Percentiles rank a stretch among this genome's conserved stretches.
phyloP scores from a whole-genome alignment of 2,113 vertebrate species.

The Aptenodytes forsteri region DNA sequence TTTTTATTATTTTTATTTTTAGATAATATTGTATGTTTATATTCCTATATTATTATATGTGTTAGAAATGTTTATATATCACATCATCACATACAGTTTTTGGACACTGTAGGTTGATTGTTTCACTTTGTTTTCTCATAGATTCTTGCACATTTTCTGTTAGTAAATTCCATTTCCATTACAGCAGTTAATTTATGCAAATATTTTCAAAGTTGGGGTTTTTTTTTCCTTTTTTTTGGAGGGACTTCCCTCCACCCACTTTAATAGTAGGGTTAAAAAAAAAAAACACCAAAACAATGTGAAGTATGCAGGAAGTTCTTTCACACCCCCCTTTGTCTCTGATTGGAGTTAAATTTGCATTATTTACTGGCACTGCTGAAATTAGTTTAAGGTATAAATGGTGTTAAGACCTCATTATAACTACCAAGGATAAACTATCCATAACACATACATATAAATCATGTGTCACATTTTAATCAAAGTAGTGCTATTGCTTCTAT shows the following conservation, averaged over 20 bases:
- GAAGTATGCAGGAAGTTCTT: background rate
- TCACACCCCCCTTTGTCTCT: background rate
- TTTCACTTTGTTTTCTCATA: background rate
- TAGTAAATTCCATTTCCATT: background rate
- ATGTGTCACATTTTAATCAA: background rate
- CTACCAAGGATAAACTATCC: background rate
- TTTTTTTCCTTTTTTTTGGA: background rate
- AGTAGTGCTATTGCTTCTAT: background rate
- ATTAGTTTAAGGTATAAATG: background rate
- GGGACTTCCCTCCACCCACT: background rate
- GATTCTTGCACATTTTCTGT: background rate
- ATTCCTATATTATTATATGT: background rate
- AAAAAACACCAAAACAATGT: background rate
- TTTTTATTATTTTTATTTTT: background rate
- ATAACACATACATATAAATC: background rate
- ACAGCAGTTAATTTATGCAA: background rate
- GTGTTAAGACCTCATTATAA: background rate
- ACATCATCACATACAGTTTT: background rate
- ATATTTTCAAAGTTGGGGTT: background rate
- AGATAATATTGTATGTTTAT: background rate
- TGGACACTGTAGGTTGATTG: background rate
- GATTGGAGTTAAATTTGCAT: background rate
- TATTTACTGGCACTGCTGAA: background rate
- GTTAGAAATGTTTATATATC: background rate
- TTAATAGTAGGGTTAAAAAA: background rate